Percentiles rank a stretch among this genome's conserved stretches.
Evolutionary conservation across 2,113 vertebrate species (phyloP).

Genomic region (Callithrix jacchus): DNA sequence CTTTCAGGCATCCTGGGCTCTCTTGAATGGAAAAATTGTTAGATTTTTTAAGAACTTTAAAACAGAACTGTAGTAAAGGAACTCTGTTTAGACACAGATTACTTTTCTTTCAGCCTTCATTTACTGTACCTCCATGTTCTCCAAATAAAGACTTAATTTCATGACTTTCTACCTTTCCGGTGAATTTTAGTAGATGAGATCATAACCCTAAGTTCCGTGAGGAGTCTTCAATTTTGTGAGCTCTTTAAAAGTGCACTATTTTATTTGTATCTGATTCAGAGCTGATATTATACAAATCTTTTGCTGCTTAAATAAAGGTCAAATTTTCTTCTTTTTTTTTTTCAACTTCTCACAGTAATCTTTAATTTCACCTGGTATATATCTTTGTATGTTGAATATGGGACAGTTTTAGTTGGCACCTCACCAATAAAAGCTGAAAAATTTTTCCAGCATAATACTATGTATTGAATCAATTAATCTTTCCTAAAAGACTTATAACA

Average conservation of each 20-base stretch:
- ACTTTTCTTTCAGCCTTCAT: background rate
- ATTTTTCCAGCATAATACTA: background rate
- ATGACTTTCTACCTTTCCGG: background rate
- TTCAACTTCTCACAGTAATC: background rate
- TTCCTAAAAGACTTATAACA: background rate
- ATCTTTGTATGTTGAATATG: background rate
- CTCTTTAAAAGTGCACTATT: background rate
- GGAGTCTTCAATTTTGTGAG: background rate
- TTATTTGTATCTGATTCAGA: background rate
- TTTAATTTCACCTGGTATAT: background rate
- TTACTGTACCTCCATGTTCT: background rate
- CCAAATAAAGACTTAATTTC: background rate
- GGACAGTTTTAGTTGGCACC: background rate
- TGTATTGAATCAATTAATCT: background rate
- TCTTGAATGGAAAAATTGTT: background rate
- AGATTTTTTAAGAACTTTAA: background rate
- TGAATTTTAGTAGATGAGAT: background rate
- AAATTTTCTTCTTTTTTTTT: background rate
- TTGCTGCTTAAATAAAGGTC: background rate
- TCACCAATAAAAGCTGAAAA: background rate
- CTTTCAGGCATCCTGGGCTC: background rate
- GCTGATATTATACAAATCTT: background rate
- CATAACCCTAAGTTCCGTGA: background rate
- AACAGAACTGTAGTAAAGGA: background rate
- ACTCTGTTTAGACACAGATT: background rate